phyloP scores from a whole-genome alignment of 2,797 vertebrate species.

The Cetoscarus ocellatus region DNA sequence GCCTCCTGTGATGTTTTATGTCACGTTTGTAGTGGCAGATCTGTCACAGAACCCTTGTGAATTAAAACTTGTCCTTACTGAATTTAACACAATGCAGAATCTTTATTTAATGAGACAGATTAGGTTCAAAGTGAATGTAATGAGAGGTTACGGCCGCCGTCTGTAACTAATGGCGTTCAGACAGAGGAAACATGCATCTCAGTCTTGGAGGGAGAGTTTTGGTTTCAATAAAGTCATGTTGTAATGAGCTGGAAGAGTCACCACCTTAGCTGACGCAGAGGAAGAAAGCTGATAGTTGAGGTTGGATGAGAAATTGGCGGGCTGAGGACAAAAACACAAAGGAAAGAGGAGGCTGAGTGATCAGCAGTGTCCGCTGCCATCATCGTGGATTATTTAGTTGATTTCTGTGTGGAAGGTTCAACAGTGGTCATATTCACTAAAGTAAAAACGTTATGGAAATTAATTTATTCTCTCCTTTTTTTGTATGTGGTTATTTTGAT shows the following conservation, averaged over 20 bases:
- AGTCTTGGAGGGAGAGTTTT: constrained; percentile 45
- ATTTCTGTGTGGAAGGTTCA: constrained; percentile 28
- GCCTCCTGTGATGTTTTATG: constrained; percentile 72
- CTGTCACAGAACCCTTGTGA: constrained; percentile 48
- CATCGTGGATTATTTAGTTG: constrained; percentile 31
- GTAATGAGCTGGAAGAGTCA: constrained; percentile 68
- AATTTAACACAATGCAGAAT: constrained; percentile 56
- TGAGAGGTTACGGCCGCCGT: constrained; percentile 60
- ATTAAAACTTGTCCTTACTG: constrained; percentile 35
- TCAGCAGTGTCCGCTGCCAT: constrained; percentile 28
- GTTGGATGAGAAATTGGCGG: constrained; percentile 55
- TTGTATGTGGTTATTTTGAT: not conserved
- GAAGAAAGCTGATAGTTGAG: constrained; percentile 67
- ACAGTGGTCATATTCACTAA: constrained; percentile 24
- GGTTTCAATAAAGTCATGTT: constrained; percentile 68
- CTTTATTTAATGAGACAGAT: constrained; percentile 67
- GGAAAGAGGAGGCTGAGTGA: constrained; percentile 43
- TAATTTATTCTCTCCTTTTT: too few species aligned
- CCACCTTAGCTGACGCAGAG: constrained; percentile 66
- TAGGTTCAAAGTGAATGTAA: constrained; percentile 65
- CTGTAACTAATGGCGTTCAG: constrained; percentile 66
- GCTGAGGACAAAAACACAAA: constrained; percentile 37
- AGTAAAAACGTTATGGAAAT: constrained; percentile 28
- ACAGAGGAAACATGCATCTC: constrained; percentile 52
- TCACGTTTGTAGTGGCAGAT: constrained; percentile 64